These are phyloP conservation scores for Ectemnius continuus DNA, from an alignment of 2,888 invertebrate genomes.

Conservation along the genomic window DNA sequence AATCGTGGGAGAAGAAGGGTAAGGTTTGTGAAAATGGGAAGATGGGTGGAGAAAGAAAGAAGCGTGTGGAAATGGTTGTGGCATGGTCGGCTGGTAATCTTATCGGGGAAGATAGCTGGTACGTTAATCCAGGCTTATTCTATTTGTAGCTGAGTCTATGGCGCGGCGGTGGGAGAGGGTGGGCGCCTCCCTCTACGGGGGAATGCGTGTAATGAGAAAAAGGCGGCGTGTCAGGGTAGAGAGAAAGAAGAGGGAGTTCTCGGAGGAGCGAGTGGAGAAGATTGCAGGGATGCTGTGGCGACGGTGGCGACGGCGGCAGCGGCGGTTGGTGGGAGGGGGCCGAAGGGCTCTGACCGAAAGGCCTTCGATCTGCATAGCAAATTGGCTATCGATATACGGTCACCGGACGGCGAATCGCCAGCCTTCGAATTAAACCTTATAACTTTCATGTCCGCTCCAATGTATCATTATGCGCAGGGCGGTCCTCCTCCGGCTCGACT, in stretches of 20 bases:
- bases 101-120: constrained; percentile 59
- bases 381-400: constrained; percentile 65
- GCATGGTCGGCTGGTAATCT: constrained; percentile 47
- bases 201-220: neutral
- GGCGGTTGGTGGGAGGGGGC: too few relatives aligned
- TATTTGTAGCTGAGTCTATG: constrained; percentile 47
- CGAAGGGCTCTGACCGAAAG: constrained; percentile 55
- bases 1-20: too few relatives aligned
- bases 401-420: constrained; percentile 61
- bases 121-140: constrained; percentile 59
- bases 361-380: constrained; percentile 65
- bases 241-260: neutral
- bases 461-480: constrained; percentile 62
- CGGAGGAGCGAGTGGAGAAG: constrained; percentile 32
- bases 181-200: too few relatives aligned
- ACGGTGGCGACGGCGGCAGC: too few relatives aligned
- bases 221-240: constrained; percentile 7
- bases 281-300: constrained; percentile 60
- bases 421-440: constrained; percentile 66
- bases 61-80: too few relatives aligned
- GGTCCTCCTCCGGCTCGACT: constrained; percentile 49
- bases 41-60: too few relatives aligned
- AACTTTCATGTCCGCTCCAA: constrained; percentile 65
- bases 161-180: neutral
- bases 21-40: too few relatives aligned